Evolutionary conservation across 2,888 invertebrate genomes (phyloP).

Genomic region (Nipponacmea schrenckii): DNA sequence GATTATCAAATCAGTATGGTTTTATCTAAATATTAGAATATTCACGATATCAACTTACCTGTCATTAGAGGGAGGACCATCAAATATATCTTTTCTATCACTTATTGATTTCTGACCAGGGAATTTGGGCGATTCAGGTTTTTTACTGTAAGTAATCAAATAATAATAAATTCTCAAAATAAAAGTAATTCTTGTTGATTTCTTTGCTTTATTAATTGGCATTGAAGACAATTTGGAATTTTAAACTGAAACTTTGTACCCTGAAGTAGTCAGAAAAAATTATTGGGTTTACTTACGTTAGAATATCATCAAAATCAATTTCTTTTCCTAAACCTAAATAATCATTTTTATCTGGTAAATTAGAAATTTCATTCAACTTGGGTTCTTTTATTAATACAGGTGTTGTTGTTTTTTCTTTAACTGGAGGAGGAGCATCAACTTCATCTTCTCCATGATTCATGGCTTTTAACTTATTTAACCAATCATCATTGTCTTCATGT

Average conservation of each 20-base stretch:
- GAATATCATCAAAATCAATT: constrained; percentile 39
- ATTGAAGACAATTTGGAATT: no score
- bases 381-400: background rate
- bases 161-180: background rate
- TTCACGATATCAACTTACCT: no score
- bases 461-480: background rate
- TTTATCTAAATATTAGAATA: no score
- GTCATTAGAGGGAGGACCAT: no score
- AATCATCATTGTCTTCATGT: constrained; percentile 4
- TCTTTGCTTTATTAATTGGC: no score
- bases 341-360: constrained; percentile 31
- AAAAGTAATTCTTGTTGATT: no score
- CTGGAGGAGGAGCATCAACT: constrained; percentile 1
- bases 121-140: constrained; percentile 40
- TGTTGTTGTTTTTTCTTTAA: background rate
- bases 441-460: background rate
- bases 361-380: background rate
- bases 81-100: no score
- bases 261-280: no score
- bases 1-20: no score
- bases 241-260: no score
- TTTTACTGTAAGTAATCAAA: constrained; percentile 30
- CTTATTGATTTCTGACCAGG: constrained; percentile 20
- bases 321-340: constrained; percentile 51
- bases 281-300: constrained; percentile 31